phyloP scores from a whole-genome alignment of 2,113 vertebrate species.

The Edolisoma coerulescens region DNA sequence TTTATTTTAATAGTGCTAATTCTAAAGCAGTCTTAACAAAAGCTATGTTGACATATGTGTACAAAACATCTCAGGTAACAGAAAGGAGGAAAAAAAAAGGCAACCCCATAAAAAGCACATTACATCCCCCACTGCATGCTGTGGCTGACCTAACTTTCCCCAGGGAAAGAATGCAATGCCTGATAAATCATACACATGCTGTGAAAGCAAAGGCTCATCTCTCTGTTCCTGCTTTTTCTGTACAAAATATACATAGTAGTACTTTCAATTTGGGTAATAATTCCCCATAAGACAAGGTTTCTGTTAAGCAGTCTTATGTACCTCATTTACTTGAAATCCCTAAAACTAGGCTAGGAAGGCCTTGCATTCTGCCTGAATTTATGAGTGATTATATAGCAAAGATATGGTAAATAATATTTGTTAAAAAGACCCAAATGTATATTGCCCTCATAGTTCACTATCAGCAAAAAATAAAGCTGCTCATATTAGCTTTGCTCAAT shows the following conservation, averaged over 20 bases:
- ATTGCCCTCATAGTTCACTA: background rate
- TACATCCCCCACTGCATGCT: background rate
- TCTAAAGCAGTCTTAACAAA: background rate
- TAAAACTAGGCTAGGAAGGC: background rate
- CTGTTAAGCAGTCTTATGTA: background rate
- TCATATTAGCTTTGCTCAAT: background rate
- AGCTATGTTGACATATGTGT: background rate
- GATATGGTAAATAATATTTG: background rate
- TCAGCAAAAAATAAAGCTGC: background rate
- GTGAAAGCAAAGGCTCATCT: background rate
- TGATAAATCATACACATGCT: background rate
- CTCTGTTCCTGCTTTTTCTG: background rate
- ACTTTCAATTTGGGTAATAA: background rate
- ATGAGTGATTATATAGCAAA: background rate
- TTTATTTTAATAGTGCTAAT: conserved; percentile 7
- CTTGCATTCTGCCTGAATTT: background rate
- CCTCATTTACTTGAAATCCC: background rate
- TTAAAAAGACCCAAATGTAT: background rate
- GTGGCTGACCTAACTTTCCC: conserved; percentile 11
- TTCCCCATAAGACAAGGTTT: background rate
- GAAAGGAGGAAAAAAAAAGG: background rate
- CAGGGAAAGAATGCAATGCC: background rate
- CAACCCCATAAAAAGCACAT: background rate
- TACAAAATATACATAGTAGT: background rate
- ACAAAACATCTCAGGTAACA: background rate